Conservation (phyloP, 1,140 invertebrate species). For the Chymomyza costata region DNA sequence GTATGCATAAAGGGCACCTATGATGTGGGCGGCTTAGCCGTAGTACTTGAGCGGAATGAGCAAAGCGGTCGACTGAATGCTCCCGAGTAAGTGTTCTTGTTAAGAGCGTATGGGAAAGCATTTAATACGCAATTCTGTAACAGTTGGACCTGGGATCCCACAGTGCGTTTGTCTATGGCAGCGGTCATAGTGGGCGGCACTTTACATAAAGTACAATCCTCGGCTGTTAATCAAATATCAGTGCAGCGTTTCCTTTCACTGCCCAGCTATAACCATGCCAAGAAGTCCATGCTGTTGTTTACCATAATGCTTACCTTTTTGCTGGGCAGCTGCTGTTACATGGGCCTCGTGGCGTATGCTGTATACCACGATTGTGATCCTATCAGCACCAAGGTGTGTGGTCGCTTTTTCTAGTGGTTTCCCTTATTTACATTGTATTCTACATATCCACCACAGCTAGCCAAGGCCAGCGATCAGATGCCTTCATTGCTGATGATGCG, state of each 20-base stretch:
- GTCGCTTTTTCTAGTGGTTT: conserved; percentile 40
- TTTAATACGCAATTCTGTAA: not conserved
- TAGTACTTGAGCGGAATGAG: conserved; percentile 83
- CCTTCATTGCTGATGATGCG: conserved; percentile 88
- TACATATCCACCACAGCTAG: conserved; percentile 71
- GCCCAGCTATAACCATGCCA: conserved; percentile 54
- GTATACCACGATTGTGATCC: conserved; percentile 87
- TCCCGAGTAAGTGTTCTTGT: conserved; percentile 80
- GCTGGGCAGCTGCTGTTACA: conserved; percentile 81
- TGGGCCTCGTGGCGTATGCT: conserved; percentile 87
- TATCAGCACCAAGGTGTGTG: conserved; percentile 77
- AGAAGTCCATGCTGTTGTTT: conserved; percentile 78
- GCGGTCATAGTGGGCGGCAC: conserved; percentile 86
- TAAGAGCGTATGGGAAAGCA: too few species aligned
- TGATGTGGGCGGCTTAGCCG: conserved; percentile 85
- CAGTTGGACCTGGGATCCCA: conserved; percentile 83
- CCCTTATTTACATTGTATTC: not conserved
- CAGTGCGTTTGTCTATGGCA: conserved; percentile 86
- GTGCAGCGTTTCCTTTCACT: conserved; percentile 85
- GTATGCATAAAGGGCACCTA: conserved; percentile 87
- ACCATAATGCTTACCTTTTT: conserved; percentile 79
- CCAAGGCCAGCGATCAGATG: conserved; percentile 84
- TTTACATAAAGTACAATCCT: conserved; percentile 91
- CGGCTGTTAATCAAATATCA: conserved; percentile 89
- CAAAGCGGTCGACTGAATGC: conserved; percentile 85